Conservation (phyloP, 2,888 invertebrate species). For the Acrocyrtus sp. region DNA sequence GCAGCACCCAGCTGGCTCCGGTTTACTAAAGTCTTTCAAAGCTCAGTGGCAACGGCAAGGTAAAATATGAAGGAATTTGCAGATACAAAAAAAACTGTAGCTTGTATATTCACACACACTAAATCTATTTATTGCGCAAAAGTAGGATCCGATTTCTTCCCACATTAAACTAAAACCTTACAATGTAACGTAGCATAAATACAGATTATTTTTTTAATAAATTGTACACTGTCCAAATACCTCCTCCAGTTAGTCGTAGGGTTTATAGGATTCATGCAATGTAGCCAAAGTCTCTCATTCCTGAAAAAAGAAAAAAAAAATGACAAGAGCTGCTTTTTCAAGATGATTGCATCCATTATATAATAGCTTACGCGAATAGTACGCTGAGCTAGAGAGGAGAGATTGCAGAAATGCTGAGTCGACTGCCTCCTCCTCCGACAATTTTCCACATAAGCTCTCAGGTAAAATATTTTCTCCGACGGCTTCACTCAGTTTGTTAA, state of each 20-base stretch:
- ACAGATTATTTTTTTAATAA: no score
- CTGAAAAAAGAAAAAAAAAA: conserved; percentile 6
- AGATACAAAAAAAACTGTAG: background rate
- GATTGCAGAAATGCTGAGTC: conserved; percentile 28
- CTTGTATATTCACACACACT: background rate
- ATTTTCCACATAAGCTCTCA: conserved; percentile 29
- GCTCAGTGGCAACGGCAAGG: no score
- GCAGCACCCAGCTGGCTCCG: background rate
- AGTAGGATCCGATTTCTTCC: no score
- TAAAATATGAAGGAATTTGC: no score
- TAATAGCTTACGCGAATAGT: conserved; percentile 26
- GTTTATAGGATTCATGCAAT: no score
- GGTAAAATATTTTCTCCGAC: conserved; percentile 39
- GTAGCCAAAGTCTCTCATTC: conserved; percentile 35
- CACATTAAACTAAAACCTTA: no score
- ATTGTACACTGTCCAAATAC: background rate
- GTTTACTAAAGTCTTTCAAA: no score
- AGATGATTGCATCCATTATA: background rate
- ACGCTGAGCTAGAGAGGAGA: conserved; percentile 27
- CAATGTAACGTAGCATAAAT: no score
- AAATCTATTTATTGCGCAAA: background rate
- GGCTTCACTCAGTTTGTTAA: conserved; percentile 28
- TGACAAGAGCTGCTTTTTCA: no score
- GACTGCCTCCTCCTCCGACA: conserved; percentile 27
- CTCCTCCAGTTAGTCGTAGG: no score